These are phyloP conservation scores for Drosophila jambulina DNA, from an alignment of 1,140 invertebrate genomes.

Conservation along the genomic window DNA sequence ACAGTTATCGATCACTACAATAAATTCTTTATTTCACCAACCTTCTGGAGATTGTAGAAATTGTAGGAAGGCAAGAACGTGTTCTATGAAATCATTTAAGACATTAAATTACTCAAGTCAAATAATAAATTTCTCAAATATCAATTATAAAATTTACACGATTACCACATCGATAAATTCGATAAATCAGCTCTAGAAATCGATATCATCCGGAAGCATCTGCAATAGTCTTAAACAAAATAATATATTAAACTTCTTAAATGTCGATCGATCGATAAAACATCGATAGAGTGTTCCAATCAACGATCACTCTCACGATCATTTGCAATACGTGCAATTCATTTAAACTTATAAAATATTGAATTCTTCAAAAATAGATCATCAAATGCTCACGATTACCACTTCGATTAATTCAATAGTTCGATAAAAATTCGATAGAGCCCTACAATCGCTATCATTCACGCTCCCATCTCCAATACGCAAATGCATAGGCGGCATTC, in stretches of 20 bases:
- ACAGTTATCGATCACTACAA: background rate
- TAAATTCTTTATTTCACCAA: background rate
- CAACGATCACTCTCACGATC: no score
- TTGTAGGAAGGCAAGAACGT: background rate
- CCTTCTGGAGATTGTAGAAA: background rate
- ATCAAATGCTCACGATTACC: background rate
- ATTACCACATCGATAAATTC: background rate
- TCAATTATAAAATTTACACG: background rate
- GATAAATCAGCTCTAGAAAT: no score
- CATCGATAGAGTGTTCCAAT: no score
- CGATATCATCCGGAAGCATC: no score
- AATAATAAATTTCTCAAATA: background rate
- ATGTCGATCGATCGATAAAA: no score
- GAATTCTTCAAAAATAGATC: background rate
- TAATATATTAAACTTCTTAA: background rate
- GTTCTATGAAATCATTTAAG: background rate
- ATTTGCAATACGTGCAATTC: no score
- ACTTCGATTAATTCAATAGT: background rate
- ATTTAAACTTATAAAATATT: no score
- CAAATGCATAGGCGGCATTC: constrained; percentile 41
- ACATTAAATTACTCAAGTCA: background rate
- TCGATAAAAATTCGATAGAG: background rate
- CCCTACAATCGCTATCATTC: background rate
- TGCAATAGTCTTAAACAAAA: background rate
- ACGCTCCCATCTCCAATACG: constrained; percentile 17